Evolutionary conservation across 2,888 invertebrate genomes (phyloP).

Genomic region (Byasa hedistus): DNA sequence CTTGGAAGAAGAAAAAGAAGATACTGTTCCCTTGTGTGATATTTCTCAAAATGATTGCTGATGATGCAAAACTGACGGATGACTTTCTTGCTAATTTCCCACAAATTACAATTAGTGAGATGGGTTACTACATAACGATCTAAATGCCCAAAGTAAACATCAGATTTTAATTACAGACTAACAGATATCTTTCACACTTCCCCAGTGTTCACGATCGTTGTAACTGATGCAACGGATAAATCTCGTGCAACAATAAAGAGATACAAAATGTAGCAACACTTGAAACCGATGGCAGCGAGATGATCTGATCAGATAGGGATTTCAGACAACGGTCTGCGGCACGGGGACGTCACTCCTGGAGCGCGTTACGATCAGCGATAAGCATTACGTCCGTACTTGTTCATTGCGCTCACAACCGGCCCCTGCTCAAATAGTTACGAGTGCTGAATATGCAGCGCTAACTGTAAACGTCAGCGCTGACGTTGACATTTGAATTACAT

Average conservation of each 20-base stretch:
- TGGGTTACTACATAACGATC: no score
- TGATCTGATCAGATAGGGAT: slow-evolving; percentile 25
- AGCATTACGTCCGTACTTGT: slow-evolving; percentile 10
- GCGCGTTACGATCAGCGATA: slow-evolving; percentile 23
- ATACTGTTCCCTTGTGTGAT: no score
- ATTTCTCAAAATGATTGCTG: no score
- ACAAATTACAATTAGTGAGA: no score
- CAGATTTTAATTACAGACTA: no score
- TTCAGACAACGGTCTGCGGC: slow-evolving; percentile 13
- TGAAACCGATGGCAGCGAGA: slow-evolving; percentile 3
- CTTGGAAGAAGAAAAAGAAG: no score
- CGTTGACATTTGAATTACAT: no score
- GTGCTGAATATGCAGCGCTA: not conserved
- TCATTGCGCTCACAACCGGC: slow-evolving; percentile 18
- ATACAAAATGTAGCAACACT: slow-evolving; percentile 8
- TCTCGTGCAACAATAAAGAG: slow-evolving; percentile 5
- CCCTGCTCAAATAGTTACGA: slow-evolving; percentile 2
- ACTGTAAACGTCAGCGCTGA: not conserved
- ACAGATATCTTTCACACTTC: no score
- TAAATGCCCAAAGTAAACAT: no score
- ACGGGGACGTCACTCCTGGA: slow-evolving; percentile 10
- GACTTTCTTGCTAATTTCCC: no score
- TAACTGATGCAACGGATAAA: not conserved
- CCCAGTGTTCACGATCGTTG: not conserved
- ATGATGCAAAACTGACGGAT: no score